These are phyloP conservation scores for Halocynthia roretzi DNA, from an alignment of 23 tunicate species.

Conservation along the genomic window DNA sequence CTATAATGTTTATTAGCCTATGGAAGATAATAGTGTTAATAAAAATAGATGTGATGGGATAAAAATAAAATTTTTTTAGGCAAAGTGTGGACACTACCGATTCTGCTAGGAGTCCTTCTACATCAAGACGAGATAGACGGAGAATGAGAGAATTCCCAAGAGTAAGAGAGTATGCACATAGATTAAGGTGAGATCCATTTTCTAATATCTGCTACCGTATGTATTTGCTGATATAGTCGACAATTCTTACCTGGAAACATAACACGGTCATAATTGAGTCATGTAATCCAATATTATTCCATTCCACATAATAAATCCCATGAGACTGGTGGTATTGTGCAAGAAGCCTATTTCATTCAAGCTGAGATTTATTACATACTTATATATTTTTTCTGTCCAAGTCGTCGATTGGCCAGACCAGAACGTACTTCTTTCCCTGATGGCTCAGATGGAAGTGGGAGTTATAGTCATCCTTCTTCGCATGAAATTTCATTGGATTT, in stretches of 20 bases:
- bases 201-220: no score
- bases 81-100: constrained; percentile 12
- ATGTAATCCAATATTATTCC: not conserved
- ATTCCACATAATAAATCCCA: not conserved
- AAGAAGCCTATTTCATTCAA: no score
- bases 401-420: not conserved
- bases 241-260: no score
- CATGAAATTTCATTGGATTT: constrained; percentile 14
- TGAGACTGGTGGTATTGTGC: not conserved
- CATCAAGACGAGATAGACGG: not conserved
- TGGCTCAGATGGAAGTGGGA: constrained; percentile 19
- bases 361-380: no score
- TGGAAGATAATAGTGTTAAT: not conserved
- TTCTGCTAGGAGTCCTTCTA: constrained; percentile 6
- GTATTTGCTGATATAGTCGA: no score
- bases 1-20: not conserved
- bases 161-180: no score
- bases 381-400: not conserved
- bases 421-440: not conserved
- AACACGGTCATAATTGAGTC: no score
- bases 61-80: not conserved
- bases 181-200: no score
- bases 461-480: constrained; percentile 7
- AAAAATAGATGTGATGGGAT: not conserved
- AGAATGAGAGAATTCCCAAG: not conserved